These are phyloP conservation scores for Volucella bombylans DNA, from an alignment of 2,888 invertebrate species.

Conservation along the genomic window DNA sequence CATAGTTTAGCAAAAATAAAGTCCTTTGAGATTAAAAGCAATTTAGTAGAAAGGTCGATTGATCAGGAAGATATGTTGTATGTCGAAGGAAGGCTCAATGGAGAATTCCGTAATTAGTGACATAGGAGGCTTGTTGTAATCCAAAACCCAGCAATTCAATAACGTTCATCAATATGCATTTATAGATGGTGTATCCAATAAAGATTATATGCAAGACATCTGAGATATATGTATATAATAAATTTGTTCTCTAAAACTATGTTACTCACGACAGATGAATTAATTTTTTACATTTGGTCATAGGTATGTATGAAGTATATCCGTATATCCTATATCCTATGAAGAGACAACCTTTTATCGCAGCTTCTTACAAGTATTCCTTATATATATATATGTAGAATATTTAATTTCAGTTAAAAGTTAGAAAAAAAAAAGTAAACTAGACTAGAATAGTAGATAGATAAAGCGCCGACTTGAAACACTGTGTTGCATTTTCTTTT, in stretches of 20 bases:
- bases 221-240: constrained; percentile 48
- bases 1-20: constrained; percentile 49
- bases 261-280: constrained; percentile 68
- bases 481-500: constrained; percentile 38
- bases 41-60: constrained; percentile 64
- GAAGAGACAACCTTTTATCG: constrained; percentile 31
- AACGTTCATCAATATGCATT: constrained; percentile 45
- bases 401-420: constrained; percentile 39
- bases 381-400: constrained; percentile 13
- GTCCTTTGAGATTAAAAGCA: constrained; percentile 59
- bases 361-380: constrained; percentile 19
- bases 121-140: constrained; percentile 34
- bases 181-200: constrained; percentile 45
- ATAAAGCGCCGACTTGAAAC: constrained; percentile 70
- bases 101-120: constrained; percentile 63
- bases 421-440: constrained; percentile 17
- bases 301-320: constrained; percentile 32
- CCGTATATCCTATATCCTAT: neutral
- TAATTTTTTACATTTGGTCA: constrained; percentile 42
- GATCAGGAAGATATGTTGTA: constrained; percentile 54
- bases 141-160: constrained; percentile 72
- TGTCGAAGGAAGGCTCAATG: constrained; percentile 26
- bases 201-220: constrained; percentile 22
- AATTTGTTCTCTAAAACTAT: constrained; percentile 63
- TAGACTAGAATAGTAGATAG: constrained; percentile 41